Evolutionary conservation across 2,888 invertebrate genomes (phyloP), one percentile per base, ranked within the genome.

Genomic region (Prosopocoilus inquinatus): DNA sequence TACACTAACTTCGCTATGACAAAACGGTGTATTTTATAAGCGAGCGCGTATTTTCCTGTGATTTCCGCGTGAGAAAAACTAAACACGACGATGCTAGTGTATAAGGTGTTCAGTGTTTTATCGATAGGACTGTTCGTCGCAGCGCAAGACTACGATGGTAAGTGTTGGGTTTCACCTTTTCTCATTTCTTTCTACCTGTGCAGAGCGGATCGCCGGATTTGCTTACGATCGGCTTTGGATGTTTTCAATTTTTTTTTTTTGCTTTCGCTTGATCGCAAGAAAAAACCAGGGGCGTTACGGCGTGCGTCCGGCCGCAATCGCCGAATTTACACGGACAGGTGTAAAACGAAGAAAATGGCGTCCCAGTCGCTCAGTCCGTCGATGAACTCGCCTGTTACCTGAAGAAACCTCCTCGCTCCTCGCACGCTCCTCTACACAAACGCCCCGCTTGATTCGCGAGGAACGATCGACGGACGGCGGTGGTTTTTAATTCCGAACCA

Each of bases 21-120:
- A 58, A 61, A 59, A 53, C 60, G 58, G 50, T 55, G 62, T 56
- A 53, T 61, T 60, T 58, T 62, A 51, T 59, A 54, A 57, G 46
- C 54, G 49, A 51, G 55, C 53, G 58, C 58, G 62, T 51, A 56
- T 45, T 55, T 52, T 49, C 34, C 35, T 16, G 46, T 58, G 55
- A 53, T 44, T 55, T 43, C 35, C 45, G 54, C 48, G 51, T 34
- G 49, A 44, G 41, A 55, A 51, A 28, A 50, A 44, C 36, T 44
- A 53, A 36, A 38, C 33, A 38, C 57, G 58, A 62, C 55, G 54
- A 66, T 66, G 65, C 49, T 65, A 64, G 59, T 64, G 57, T 60
- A 63, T 62, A 63, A 59, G 50, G 65, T 65, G 55, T 58, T 65
- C 55, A 61, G 65, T 65, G 65, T 61, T 39, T 61, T 65, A 54